Percentiles rank a stretch among this genome's conserved stretches.
Conservation (phyloP, 1,140 invertebrate genomes). For the Scaptomyza montana region DNA sequence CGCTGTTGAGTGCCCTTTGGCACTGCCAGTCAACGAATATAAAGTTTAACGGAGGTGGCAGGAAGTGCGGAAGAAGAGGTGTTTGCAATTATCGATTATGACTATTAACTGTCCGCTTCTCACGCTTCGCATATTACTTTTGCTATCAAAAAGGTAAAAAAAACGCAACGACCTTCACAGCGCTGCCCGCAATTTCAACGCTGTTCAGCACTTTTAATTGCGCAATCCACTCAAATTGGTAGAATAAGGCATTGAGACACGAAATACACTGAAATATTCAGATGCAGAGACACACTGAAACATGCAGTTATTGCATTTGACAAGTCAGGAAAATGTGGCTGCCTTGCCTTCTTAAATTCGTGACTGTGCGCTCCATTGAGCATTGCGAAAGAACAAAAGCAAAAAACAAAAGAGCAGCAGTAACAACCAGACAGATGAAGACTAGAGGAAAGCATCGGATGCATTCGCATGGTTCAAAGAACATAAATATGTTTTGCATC, state of each 20-base stretch:
- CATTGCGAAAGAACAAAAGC: slow-evolving; percentile 43
- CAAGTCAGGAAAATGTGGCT: slow-evolving; percentile 46
- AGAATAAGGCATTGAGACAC: slow-evolving; percentile 47
- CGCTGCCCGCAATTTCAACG: slow-evolving; percentile 36
- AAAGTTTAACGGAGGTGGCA: slow-evolving; percentile 48
- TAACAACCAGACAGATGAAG: slow-evolving; percentile 10
- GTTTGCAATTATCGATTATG: slow-evolving; percentile 67
- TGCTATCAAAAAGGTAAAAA: slow-evolving; percentile 47
- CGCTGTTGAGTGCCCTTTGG: slow-evolving; percentile 32
- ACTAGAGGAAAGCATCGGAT: slow-evolving; percentile 8
- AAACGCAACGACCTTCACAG: slow-evolving; percentile 59
- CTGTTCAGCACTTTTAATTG: slow-evolving; percentile 60
- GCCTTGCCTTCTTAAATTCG: slow-evolving; percentile 21
- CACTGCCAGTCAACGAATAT: slow-evolving; percentile 10
- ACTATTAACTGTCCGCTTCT: slow-evolving; percentile 59
- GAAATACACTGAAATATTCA: background rate
- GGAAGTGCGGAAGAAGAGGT: slow-evolving; percentile 26
- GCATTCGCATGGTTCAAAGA: slow-evolving; percentile 23
- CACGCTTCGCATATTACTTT: slow-evolving; percentile 44
- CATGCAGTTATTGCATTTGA: slow-evolving; percentile 44
- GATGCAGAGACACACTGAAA: background rate
- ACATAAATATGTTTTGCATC: slow-evolving; percentile 40
- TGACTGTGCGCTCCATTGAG: slow-evolving; percentile 71
- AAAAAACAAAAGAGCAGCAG: slow-evolving; percentile 21
- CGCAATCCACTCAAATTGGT: slow-evolving; percentile 47